Conservation (phyloP, 2,888 invertebrate species). For the Perithous albicinctus region DNA sequence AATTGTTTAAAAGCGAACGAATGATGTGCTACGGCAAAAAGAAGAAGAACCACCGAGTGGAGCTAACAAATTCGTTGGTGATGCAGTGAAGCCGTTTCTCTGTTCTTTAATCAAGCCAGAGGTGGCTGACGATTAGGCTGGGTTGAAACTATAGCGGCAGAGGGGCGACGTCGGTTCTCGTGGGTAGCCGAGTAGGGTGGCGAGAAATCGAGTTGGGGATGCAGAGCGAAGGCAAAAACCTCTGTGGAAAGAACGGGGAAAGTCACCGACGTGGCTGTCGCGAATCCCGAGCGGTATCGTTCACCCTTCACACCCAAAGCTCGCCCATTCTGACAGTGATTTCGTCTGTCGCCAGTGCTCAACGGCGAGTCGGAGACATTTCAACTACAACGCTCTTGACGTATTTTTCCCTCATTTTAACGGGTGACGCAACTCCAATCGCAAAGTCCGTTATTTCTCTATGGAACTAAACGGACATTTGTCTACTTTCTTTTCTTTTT, state of each 20-base stretch:
- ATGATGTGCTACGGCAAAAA: slow-evolving; percentile 52
- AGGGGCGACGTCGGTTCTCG: slow-evolving; percentile 71
- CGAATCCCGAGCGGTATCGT: slow-evolving; percentile 82
- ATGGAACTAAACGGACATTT: too few species aligned
- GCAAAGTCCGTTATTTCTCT: too few species aligned
- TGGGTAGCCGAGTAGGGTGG: slow-evolving; percentile 64
- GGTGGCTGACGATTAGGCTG: slow-evolving; percentile 82
- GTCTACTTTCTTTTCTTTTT: too few species aligned
- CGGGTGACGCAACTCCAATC: too few species aligned
- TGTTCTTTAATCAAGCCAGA: slow-evolving; percentile 83
- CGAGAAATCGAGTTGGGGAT: slow-evolving; percentile 64
- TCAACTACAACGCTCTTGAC: background rate
- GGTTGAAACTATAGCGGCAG: slow-evolving; percentile 73
- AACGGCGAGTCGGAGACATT: background rate
- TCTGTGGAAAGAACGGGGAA: slow-evolving; percentile 81
- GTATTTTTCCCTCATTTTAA: background rate
- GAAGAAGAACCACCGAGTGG: slow-evolving; percentile 26
- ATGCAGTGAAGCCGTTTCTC: slow-evolving; percentile 74
- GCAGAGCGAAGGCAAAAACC: slow-evolving; percentile 79
- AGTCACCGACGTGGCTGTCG: slow-evolving; percentile 81
- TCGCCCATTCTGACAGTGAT: slow-evolving; percentile 3
- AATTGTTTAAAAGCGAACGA: slow-evolving; percentile 57
- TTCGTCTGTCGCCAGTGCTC: slow-evolving; percentile 11
- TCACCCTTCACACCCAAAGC: slow-evolving; percentile 75
- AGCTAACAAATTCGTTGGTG: slow-evolving; percentile 38